These are phyloP conservation scores for Eueremaeus valkanovi DNA, from an alignment of 2,888 invertebrate species.

Conservation along the genomic window DNA sequence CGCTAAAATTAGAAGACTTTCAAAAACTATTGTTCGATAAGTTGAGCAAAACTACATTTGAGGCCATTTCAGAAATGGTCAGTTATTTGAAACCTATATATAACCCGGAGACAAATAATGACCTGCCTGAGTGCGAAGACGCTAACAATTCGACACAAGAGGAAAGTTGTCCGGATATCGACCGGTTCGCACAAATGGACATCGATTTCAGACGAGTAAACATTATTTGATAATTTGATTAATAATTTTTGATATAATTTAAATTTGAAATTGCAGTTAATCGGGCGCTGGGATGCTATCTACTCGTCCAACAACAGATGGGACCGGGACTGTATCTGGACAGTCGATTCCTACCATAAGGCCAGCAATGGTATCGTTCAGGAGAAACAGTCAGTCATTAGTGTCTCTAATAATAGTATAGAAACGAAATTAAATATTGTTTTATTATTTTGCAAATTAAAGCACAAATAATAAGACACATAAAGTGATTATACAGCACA, in stretches of 20 bases:
- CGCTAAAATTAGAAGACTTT: background rate
- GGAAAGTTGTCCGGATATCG: background rate
- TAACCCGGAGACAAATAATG: no score
- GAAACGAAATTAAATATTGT: no score
- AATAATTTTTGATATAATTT: background rate
- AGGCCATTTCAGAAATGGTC: no score
- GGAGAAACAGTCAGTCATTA: background rate
- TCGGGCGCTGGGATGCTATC: slow-evolving; percentile 16
- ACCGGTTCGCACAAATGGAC: background rate
- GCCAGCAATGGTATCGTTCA: background rate
- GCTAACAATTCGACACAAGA: background rate
- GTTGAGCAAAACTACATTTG: no score
- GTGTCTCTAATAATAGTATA: no score
- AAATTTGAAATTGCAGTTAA: background rate
- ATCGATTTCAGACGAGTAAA: slow-evolving; percentile 1
- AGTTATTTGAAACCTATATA: no score
- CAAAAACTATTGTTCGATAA: no score
- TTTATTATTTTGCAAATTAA: background rate
- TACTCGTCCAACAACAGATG: background rate
- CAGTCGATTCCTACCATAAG: background rate
- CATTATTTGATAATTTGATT: background rate
- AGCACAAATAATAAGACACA: slow-evolving; percentile 18
- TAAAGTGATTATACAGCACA: background rate
- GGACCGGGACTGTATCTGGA: background rate
- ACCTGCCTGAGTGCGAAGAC: no score